Evolutionary conservation across 2,888 invertebrate genomes (phyloP).

Genomic region (Bruchidius siliquastri): DNA sequence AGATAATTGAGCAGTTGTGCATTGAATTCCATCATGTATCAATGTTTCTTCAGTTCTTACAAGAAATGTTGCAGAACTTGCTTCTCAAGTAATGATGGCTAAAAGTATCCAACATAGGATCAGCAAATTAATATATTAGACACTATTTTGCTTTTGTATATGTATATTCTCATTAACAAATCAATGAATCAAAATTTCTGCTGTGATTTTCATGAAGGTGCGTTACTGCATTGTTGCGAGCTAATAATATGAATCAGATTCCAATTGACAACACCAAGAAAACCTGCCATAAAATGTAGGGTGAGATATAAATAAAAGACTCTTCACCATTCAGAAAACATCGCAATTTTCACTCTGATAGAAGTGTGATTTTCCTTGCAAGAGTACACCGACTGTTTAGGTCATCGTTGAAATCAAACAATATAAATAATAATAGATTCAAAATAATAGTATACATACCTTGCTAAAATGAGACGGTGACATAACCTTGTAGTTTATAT

Average conservation of each 20-base stretch:
- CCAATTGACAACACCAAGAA: background rate
- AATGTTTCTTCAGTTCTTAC: too few relatives aligned
- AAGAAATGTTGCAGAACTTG: too few relatives aligned
- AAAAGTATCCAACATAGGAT: too few relatives aligned
- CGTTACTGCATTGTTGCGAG: background rate
- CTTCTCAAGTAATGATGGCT: too few relatives aligned
- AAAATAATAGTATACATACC: constrained; percentile 11
- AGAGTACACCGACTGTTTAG: background rate
- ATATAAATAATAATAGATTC: constrained; percentile 11
- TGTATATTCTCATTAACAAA: background rate
- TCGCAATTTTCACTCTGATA: background rate
- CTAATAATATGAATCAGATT: background rate
- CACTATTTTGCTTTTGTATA: too few relatives aligned
- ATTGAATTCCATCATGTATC: too few relatives aligned
- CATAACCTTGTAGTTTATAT: constrained; percentile 20
- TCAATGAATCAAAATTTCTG: background rate
- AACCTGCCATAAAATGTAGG: background rate
- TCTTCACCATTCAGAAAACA: background rate
- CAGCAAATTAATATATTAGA: too few relatives aligned
- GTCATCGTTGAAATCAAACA: background rate
- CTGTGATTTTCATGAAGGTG: background rate
- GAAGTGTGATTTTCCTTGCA: background rate
- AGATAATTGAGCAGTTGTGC: too few relatives aligned
- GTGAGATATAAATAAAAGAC: background rate
- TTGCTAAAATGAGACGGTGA: constrained; percentile 17